Percentiles rank a stretch among this genome's conserved stretches.
These are phyloP conservation scores for Plodia interpunctella DNA, from an alignment of 1,140 invertebrate species.

Conservation along the genomic window DNA sequence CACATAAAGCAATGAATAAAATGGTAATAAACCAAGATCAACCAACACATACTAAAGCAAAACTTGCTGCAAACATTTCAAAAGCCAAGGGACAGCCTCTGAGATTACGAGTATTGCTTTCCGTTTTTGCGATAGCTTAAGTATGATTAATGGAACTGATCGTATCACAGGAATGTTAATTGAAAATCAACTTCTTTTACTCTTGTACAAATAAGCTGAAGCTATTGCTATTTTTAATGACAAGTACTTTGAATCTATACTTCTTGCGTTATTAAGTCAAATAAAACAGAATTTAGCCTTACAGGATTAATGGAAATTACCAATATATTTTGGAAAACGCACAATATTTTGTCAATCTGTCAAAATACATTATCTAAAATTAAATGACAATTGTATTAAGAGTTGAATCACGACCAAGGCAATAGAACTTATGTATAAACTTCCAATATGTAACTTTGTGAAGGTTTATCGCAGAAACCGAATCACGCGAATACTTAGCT, in stretches of 20 bases:
- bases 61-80: slow-evolving; percentile 12
- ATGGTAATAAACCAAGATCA: not conserved
- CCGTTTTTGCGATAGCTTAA: slow-evolving; percentile 47
- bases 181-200: slow-evolving; percentile 31
- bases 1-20: not conserved
- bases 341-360: no score
- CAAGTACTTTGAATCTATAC: not conserved
- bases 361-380: no score
- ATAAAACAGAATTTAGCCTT: no score
- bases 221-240: not conserved
- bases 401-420: not conserved
- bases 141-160: slow-evolving; percentile 52
- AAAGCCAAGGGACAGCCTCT: slow-evolving; percentile 28
- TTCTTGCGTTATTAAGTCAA: no score
- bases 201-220: not conserved
- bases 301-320: no score
- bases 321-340: no score
- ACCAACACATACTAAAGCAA: not conserved
- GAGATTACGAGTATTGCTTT: slow-evolving; percentile 36
- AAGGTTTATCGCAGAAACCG: slow-evolving; percentile 42
- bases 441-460: not conserved
- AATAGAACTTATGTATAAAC: not conserved
- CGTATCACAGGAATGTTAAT: slow-evolving; percentile 49
- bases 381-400: no score
- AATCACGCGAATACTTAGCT: slow-evolving; percentile 59